Base-by-base conservation (phyloP, 2,888 invertebrate genomes). In the Ctena decussata region DNA sequence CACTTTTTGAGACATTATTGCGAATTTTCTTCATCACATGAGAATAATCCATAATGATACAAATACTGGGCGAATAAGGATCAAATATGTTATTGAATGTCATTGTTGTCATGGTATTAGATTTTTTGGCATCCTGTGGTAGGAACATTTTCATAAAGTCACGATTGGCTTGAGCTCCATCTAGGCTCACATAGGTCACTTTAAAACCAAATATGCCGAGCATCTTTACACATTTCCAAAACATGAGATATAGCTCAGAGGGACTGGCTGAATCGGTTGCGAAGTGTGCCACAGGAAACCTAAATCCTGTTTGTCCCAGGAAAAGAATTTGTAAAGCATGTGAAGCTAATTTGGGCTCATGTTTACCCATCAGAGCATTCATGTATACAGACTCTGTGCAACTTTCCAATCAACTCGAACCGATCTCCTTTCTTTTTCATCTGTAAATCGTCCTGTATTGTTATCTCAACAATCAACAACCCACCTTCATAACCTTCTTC, bases 391-490 rank as follows among this genome's bases (percentile, higher is more conserved):
- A 37, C 35, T 77, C 77, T n/a, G 39, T n/a, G 46, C 77, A 77
- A 44, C 65, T 35, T 37, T 77, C 77, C 77, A 37, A 77, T 24
- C 18, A 65, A 37, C 44, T 77, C 44, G 46, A 60, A 77, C 6
- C 30, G 27, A 39, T 77, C 44, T 21, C 77, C 77, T 11, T 18
- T 77, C 32, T 80, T 82, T 30, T 73, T 76, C 24, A 89, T 39
- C 73, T 90, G 86, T 18, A 89, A 30, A 49, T 90, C 86, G 30
- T 80, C 79, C 57, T 90, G 84, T 21, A 90, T 89, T 8, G 86
- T 86, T 87, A 90, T 89, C 60, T 90, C 88, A 78, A 87, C 90
- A 18, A 87, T 65, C 8, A 89, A 80, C 0, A 89, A 39, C 0
- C 87, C 89, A 2, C 87, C 89, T 57, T 80, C 78, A 78, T 77